A percentile compares a stretch with the other conserved stretches of the same genome.
Evolutionary conservation across 2,888 invertebrate genomes (phyloP).

Genomic region (Ypsolopha scabrella): DNA sequence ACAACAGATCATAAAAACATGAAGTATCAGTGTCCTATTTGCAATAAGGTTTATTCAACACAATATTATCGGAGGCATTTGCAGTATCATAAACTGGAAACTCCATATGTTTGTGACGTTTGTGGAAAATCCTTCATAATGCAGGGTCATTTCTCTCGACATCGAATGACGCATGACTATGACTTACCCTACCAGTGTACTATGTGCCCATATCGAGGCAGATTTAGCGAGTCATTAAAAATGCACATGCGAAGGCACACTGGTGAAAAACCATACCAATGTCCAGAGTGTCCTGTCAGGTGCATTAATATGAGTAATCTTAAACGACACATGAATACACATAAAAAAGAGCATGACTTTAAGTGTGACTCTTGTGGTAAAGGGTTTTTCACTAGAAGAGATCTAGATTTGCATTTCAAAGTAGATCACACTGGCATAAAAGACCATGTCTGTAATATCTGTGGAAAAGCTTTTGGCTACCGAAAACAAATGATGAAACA

Average conservation of each 20-base stretch:
- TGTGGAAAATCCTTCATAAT: slow-evolving; percentile 48
- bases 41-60: slow-evolving; percentile 39
- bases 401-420: slow-evolving; percentile 46
- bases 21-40: slow-evolving; percentile 35
- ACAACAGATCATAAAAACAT: slow-evolving; percentile 43
- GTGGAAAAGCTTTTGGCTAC: slow-evolving; percentile 54
- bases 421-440: slow-evolving; percentile 51
- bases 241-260: slow-evolving; percentile 58
- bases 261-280: slow-evolving; percentile 54
- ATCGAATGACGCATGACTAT: slow-evolving; percentile 46
- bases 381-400: slow-evolving; percentile 43
- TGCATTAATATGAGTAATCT: slow-evolving; percentile 56
- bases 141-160: slow-evolving; percentile 38
- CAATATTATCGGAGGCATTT: slow-evolving; percentile 43
- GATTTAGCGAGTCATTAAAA: slow-evolving; percentile 46
- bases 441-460: slow-evolving; percentile 47
- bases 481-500: slow-evolving; percentile 60
- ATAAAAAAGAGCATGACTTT: slow-evolving; percentile 36
- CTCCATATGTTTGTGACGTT: slow-evolving; percentile 45
- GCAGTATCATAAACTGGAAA: slow-evolving; percentile 27
- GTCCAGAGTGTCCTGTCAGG: slow-evolving; percentile 40
- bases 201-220: slow-evolving; percentile 48
- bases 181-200: slow-evolving; percentile 46
- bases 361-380: slow-evolving; percentile 45
- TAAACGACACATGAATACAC: slow-evolving; percentile 44